Evolutionary conservation across 2,113 vertebrate species (phyloP).

Genomic region (human (Homo sapiens)): GRCh38 chr7:74964001-74964500

Average conservation of each 20-base stretch:
- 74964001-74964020: constrained; percentile 36
- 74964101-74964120: constrained; percentile 66
- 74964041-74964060: constrained; percentile 62
- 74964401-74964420: too few relatives aligned
- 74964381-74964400: too few relatives aligned
- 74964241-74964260: background rate
- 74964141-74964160: constrained; percentile 56
- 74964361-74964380: too few relatives aligned
- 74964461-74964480: too few relatives aligned
- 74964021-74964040: constrained; percentile 62
- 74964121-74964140: constrained; percentile 64
- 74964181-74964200: background rate
- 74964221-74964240: background rate
- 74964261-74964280: too few relatives aligned
- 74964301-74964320: too few relatives aligned
- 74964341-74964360: too few relatives aligned
- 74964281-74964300: too few relatives aligned
- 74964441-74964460: too few relatives aligned
- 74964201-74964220: constrained; percentile 37
- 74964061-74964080: constrained; percentile 68
- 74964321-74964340: too few relatives aligned
- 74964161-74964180: background rate
- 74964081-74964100: constrained; percentile 59
- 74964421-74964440: too few relatives aligned
- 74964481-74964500: too few relatives aligned